Evolutionary conservation across 2,113 vertebrate genomes (phyloP), one percentile per base, ranked within the genome.

Genomic region (Corythornis vintsioides): DNA sequence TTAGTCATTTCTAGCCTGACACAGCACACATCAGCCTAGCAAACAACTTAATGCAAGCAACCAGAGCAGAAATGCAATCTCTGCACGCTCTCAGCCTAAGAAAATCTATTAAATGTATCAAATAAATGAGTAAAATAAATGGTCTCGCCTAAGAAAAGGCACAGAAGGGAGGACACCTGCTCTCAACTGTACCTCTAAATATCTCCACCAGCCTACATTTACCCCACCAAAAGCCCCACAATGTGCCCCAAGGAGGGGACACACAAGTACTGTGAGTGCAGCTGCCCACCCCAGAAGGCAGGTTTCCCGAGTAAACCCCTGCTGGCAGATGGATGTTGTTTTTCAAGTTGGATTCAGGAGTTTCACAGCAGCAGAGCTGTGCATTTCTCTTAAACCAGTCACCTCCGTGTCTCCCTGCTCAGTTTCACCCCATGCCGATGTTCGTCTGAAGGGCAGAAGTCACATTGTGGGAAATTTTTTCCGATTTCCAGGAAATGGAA

Each of bases 351-450:
- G 63, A 38, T 92, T 83, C 75, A 56, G 61, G 72, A 83, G 20
- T 15, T 87, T 71, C 40, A 55, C 17, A 53, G 70, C 52, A 88
- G 66, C 50, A 90, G 73, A 84, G 63, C 28, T 53, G 56, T 28
- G 13, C 28, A 7, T n/a, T 66, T 29, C 79, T 79, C 63, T 55
- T 71, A 76, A 74, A 86, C 70, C 21, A 79, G 59, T 56, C 86
- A 78, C 73, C 38, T 73, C 78, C 2, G 4, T 29, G 48, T 53
- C 50, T 75, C 69, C 53, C 40, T 40, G 61, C 73, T 81, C 0
- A 0, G 25, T 47, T 61, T 66, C 66, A 24, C 31, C 29, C 50
- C 0, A 0, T 47, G 17, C 22, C 3, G 0, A 15, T 2, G 31
- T 53, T 57, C 5, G 1, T 45, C 65, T 53, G 33, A 84, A 75